These are phyloP conservation scores for Tauraco erythrolophus DNA, from an alignment of 2,113 vertebrate genomes.

Conservation along the genomic window DNA sequence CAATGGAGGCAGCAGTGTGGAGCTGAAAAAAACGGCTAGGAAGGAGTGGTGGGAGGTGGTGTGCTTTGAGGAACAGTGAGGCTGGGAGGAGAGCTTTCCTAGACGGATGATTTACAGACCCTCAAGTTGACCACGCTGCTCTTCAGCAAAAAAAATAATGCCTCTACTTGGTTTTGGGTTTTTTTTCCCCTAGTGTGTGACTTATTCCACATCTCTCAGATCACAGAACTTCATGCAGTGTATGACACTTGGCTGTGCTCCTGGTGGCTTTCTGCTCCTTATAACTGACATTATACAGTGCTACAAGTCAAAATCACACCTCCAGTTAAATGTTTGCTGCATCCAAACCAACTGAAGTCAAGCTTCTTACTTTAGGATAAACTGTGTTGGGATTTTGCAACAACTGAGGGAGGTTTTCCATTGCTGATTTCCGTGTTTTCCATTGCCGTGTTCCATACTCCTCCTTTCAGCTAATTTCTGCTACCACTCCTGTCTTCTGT, in stretches of 20 bases:
- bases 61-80: not conserved
- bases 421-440: too few relatives aligned
- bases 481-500: not conserved
- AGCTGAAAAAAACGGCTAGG: not conserved
- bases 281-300: not conserved
- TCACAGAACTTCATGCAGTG: not conserved
- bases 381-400: not conserved
- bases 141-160: not conserved
- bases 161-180: not conserved
- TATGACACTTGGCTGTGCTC: not conserved
- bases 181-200: not conserved
- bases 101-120: not conserved
- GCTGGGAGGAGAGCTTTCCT: not conserved
- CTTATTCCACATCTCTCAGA: not conserved
- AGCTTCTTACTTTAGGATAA: not conserved
- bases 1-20: not conserved
- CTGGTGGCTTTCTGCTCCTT: not conserved
- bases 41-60: not conserved
- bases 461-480: not conserved
- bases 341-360: not conserved
- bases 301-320: not conserved
- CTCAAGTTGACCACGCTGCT: not conserved
- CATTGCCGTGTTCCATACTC: not conserved
- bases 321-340: not conserved
- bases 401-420: not conserved